phyloP scores from a whole-genome alignment of 2,113 vertebrate species.

The Redunca redunca region DNA sequence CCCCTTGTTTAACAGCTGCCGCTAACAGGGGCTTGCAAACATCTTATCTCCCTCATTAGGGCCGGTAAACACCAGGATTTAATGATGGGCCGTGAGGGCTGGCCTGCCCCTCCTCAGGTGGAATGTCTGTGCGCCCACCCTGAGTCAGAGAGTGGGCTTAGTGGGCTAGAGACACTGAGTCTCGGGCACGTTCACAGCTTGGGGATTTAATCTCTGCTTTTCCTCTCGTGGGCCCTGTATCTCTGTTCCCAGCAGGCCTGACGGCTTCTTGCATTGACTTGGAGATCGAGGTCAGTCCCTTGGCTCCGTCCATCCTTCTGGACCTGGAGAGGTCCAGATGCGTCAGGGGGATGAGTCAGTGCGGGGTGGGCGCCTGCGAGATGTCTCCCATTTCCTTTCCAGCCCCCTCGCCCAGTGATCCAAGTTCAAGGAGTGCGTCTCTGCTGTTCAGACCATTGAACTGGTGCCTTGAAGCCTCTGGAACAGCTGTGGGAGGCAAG shows the following conservation, averaged over 20 bases:
- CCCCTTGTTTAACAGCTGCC: no score
- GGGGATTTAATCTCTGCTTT: slow-evolving; percentile 46
- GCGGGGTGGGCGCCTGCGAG: background rate
- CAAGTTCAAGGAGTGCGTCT: slow-evolving; percentile 44
- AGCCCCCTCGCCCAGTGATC: background rate
- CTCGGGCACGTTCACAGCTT: background rate
- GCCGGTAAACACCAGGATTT: background rate
- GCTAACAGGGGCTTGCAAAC: background rate
- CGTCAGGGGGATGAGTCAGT: background rate
- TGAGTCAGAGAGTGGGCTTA: background rate
- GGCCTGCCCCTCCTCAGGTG: accelerated
- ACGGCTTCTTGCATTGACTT: background rate
- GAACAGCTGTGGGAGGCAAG: slow-evolving; percentile 79
- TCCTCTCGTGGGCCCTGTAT: background rate
- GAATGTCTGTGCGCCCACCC: accelerated
- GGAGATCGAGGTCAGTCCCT: background rate
- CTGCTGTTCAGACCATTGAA: slow-evolving; percentile 82
- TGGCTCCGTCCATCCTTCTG: background rate
- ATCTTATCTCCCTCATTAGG: background rate
- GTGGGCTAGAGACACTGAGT: background rate
- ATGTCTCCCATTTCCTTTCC: background rate
- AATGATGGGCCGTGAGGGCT: accelerated
- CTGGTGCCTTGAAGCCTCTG: slow-evolving; percentile 80
- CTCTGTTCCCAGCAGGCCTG: background rate
- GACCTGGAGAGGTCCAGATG: background rate